phyloP scores from a whole-genome alignment of 2,888 invertebrate genomes.

The Dasysyrphus tricinctus region DNA sequence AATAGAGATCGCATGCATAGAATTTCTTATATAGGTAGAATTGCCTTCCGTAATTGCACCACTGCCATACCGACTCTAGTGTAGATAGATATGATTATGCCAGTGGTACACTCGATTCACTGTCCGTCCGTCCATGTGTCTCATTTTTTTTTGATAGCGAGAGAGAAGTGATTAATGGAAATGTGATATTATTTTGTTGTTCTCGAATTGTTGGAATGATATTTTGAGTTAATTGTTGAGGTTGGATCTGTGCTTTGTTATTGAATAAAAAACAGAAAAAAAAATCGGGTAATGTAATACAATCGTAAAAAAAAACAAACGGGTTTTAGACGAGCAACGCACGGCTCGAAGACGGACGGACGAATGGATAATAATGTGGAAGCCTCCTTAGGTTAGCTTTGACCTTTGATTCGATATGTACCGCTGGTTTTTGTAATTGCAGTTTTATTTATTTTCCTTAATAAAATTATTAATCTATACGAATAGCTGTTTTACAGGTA shows the following conservation, averaged over 20 bases:
- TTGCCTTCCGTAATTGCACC: constrained; percentile 32
- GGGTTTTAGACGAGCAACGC: neutral
- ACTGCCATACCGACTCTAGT: constrained; percentile 22
- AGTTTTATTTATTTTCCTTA: neutral
- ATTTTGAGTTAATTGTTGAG: constrained; percentile 24
- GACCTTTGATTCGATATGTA: constrained; percentile 69
- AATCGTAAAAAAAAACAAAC: neutral
- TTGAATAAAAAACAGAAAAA: constrained; percentile 34
- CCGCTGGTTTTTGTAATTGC: constrained; percentile 36
- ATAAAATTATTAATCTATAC: neutral
- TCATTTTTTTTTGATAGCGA: neutral
- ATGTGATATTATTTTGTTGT: constrained; percentile 68
- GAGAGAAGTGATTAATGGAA: constrained; percentile 62
- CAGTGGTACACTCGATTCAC: neutral
- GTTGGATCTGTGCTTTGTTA: constrained; percentile 24
- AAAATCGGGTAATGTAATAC: constrained; percentile 42
- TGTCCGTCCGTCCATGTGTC: neutral
- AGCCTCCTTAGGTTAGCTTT: constrained; percentile 55
- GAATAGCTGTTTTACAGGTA: constrained; percentile 23
- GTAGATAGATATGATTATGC: neutral
- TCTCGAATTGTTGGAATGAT: constrained; percentile 52
- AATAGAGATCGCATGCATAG: constrained; percentile 22
- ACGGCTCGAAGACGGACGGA: neutral
- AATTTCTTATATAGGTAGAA: constrained; percentile 12
- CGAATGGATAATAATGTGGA: constrained; percentile 38